Base-by-base conservation (phyloP, 2,888 invertebrate genomes). In the Zaprionus bogoriensis region DNA sequence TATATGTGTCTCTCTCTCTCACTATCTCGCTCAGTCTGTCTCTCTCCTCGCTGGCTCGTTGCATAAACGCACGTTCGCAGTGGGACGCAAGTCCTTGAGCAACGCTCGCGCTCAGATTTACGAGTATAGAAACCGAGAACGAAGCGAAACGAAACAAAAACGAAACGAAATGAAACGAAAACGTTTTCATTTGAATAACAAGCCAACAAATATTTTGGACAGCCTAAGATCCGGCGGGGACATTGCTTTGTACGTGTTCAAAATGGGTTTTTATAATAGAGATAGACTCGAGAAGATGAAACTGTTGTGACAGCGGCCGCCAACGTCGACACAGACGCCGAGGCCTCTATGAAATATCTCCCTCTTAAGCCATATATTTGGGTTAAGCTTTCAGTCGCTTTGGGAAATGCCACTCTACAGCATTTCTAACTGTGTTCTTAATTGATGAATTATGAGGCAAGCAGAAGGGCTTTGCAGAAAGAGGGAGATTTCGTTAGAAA, bases 131-230 rank as follows among this genome's bases (percentile, higher is more conserved):
- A 36, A 36, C 14, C 17, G 17, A 32, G 14, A 32, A 30, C 2
- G 30, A 30, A 30, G 12, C 30, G 30, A 10, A n/a, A n/a, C n/a
- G 27, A 2, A 9, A 9, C 9, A 27, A 17, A 17, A 39, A 39
- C 19, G 2, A 12, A 41, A 20, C n/a, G 20, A 12, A 41, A 41
- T 3, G 41, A 36, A 36, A 36, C 41, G 22, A 5, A 78, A 77
- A 75, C 82, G 69, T 72, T 84, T 75, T 68, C 64, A 81, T 79
- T 77, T 78, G 79, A 81, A 79, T 79, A 81, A 81, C 75, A 79
- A 68, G 57, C 66, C 57, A 47, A 45, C 62, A 62, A 82, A 82
- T 68, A 68, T 67, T 64, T 71, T 53, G 79, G 80, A 74, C 77
- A 77, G 77, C 61, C 53, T 54, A 46, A 63, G 46, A 60, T 66